Percentiles rank a stretch among this genome's conserved stretches.
Conservation (phyloP, 2,113 vertebrate species). For the Ranitomeya variabilis region DNA sequence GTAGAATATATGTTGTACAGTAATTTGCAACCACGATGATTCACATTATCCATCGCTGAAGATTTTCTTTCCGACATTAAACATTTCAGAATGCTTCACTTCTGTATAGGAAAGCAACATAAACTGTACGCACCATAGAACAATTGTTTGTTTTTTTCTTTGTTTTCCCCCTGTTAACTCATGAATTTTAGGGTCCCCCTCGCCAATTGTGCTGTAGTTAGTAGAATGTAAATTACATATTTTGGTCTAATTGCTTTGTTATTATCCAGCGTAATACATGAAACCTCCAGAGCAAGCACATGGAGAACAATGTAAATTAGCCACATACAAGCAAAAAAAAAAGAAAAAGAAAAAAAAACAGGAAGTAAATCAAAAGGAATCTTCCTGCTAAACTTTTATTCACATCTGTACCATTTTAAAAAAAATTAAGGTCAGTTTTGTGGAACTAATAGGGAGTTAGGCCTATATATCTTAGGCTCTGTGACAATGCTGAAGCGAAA, state of each 20-base stretch:
- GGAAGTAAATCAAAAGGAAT: conserved; percentile 85
- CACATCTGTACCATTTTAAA: conserved; percentile 85
- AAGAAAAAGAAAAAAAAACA: conserved; percentile 63
- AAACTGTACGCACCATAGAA: too few species aligned
- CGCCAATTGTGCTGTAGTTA: not conserved
- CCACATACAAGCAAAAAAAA: conserved; percentile 78
- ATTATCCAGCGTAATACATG: not conserved
- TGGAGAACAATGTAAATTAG: conserved; percentile 75
- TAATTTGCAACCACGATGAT: not conserved
- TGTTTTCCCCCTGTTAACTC: not conserved
- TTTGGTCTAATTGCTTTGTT: not conserved
- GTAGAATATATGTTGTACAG: not conserved
- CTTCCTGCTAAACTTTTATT: conserved; percentile 80
- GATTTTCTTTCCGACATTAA: not conserved
- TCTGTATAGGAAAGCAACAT: not conserved
- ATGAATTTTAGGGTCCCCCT: not conserved
- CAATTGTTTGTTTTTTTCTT: not conserved
- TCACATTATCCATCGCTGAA: not conserved
- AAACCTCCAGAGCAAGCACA: conserved; percentile 46
- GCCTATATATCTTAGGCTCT: conserved; percentile 82
- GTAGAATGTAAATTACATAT: not conserved
- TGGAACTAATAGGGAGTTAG: conserved; percentile 82
- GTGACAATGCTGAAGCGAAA: conserved; percentile 81
- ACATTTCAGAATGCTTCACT: not conserved
- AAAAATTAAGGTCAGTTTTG: conserved; percentile 87